Evolutionary conservation across 2,888 invertebrate genomes (phyloP), one percentile per base, ranked within the genome.

Genomic region (Pterobdella sp.): DNA sequence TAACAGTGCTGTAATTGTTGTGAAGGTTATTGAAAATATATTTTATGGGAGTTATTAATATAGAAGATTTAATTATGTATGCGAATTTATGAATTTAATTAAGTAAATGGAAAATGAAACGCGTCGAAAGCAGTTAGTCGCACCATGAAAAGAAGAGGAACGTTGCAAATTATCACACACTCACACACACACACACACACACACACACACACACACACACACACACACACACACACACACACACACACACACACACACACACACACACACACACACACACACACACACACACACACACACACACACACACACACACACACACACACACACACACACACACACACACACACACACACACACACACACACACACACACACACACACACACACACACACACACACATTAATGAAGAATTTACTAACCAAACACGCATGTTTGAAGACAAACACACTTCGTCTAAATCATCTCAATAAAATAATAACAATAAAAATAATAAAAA

Each of bases 321-420:
- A 56, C 60, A 56, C 60, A 56, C 60, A 56, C 60, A 56, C 60
- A 56, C 60, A 56, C 60, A 56, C 60, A 56, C 60, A 56, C 60
- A 56, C 60, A 56, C 60, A 56, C 60, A 56, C 60, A 56, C 60
- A 56, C 60, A 56, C 60, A 18, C 60, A 56, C 60, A 56, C 7
- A n/a, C 60, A 56, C 60, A 56, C 60, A 56, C 60, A 56, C 60
- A 56, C 60, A 56, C 60, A 56, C 60, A 56, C 60, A 56, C 60
- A 56, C 60, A 56, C n/a, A 56, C 60, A 56, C 60, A 56, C 60
- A 56, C 60, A 56, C 60, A 56, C 60, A 56, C 60, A 56, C 60
- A 56, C 60, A 56, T 22, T 14, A 7, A 42, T 22, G 22, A 7
- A 42, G 10, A 42, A 7, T 14, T 22, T 14, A 7, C 7, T 22